These are phyloP conservation scores for Anser brachyrhynchus DNA, from an alignment of 2,113 vertebrate genomes.

Conservation along the genomic window DNA sequence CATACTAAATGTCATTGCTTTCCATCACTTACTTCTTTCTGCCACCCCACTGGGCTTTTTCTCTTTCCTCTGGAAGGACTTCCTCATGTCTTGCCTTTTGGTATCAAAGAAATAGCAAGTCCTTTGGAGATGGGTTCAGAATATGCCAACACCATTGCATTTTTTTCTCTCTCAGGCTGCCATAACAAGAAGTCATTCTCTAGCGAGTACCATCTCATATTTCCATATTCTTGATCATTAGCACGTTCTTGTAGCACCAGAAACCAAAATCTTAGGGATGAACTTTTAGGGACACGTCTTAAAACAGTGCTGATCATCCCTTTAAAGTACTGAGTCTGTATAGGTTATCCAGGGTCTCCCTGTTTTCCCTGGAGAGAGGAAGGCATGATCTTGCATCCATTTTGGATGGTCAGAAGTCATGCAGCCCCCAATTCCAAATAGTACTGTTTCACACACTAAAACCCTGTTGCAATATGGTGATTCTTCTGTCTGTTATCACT, in stretches of 20 bases:
- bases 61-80: background rate
- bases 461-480: background rate
- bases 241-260: background rate
- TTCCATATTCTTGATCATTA: background rate
- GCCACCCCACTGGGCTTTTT: background rate
- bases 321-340: background rate
- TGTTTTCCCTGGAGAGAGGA: background rate
- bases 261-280: background rate
- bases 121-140: background rate
- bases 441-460: background rate
- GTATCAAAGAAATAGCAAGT: background rate
- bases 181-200: background rate
- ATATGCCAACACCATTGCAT: background rate
- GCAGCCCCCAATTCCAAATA: background rate
- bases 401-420: background rate
- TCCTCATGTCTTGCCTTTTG: background rate
- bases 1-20: background rate
- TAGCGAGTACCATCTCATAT: background rate
- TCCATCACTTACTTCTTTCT: background rate
- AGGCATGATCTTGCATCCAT: background rate
- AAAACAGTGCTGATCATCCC: background rate
- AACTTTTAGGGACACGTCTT: background rate
- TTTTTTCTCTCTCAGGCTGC: background rate
- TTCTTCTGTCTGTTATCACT: background rate
- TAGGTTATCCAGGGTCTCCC: background rate